Base-by-base conservation (phyloP, 2,797 vertebrate genomes). In the Hapalemur alaotrensis region DNA sequence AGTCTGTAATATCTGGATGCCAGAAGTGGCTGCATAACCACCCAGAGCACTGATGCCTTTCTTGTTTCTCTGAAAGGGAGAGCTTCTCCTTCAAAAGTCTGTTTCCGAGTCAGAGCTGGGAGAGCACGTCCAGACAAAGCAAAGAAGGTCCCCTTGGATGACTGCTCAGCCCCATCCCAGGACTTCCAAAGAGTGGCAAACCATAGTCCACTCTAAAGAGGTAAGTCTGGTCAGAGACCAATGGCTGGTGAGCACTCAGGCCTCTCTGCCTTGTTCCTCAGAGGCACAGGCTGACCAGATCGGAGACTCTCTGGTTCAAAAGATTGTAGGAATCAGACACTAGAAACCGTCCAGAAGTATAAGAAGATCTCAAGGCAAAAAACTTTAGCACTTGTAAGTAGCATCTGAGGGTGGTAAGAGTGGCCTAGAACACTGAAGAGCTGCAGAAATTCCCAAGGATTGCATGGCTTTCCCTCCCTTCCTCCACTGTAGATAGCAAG, bases 401-500 rank as follows among this genome's bases (percentile, higher is more conserved):
- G 86, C 43, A 76, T 22, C 35, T 69, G 38, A 91, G 57, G 61
- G 32, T 52, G 67, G 46, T 50, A 52, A 93, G 76, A 59, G 32
- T 30, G 65, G 61, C 38, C 46, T 72, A 72, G 81, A 48, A 94
- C 43, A 73, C 63, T 65, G 38, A 75, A 75, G 57, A 72, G 43
- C 73, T 89, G 52, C 63, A 81, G 75, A 88, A 75, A 63, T 32
- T 63, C 67, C 70, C 82, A 65, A n/a, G 35, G 73, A 87, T 1
- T 48, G 82, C 13, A 80, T 13, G 43, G 75, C 13, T 46, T 78
- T 91, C 78, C 67, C 32, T 67, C 67, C 76, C 72, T 92, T 65
- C 81, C 61, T 94, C n/a, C 22, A 78, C 83, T 87, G 52, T 32
- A 67, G 82, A 95, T 73, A 96, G 94, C 92, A 96, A 95, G 78